phyloP scores from a whole-genome alignment of 2,888 invertebrate genomes.

The Calliopum simillimum region DNA sequence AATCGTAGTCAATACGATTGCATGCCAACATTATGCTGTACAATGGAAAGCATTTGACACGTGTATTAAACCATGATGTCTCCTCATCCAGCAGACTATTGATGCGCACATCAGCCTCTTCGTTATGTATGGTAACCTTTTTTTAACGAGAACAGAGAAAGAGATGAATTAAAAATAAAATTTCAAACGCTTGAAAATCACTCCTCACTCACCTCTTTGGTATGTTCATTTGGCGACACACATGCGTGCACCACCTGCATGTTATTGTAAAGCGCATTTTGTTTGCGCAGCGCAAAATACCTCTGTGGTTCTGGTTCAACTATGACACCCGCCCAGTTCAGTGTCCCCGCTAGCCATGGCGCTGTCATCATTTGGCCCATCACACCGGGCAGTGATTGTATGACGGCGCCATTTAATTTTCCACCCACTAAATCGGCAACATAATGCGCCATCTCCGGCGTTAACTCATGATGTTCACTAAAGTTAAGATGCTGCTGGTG shows the following conservation, averaged over 20 bases:
- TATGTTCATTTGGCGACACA: conserved; percentile 80
- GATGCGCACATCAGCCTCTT: conserved; percentile 69
- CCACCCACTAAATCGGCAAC: conserved; percentile 63
- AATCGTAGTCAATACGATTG: conserved; percentile 76
- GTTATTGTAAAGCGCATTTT: conserved; percentile 71
- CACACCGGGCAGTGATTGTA: conserved; percentile 75
- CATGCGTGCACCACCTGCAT: conserved; percentile 81
- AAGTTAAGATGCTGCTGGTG: conserved; percentile 50
- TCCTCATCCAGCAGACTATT: conserved; percentile 70
- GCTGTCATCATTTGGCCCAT: conserved; percentile 74
- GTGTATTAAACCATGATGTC: conserved; percentile 74
- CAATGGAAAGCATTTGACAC: conserved; percentile 87
- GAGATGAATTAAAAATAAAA: conserved; percentile 12
- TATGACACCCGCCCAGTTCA: conserved; percentile 81
- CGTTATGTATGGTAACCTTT: conserved; percentile 69
- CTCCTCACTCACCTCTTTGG: conserved; percentile 74
- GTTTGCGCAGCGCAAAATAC: conserved; percentile 75
- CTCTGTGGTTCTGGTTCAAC: conserved; percentile 83
- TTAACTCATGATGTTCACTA: conserved; percentile 56
- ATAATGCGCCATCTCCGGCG: conserved; percentile 63
- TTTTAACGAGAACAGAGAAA: not conserved
- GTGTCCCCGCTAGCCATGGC: conserved; percentile 77
- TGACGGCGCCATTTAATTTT: conserved; percentile 75
- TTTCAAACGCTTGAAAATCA: not conserved
- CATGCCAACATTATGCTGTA: conserved; percentile 84